A percentile compares a stretch with the other conserved stretches of the same genome.
phyloP scores from a whole-genome alignment of 2,113 vertebrate genomes.

The Tautogolabrus adspersus region DNA sequence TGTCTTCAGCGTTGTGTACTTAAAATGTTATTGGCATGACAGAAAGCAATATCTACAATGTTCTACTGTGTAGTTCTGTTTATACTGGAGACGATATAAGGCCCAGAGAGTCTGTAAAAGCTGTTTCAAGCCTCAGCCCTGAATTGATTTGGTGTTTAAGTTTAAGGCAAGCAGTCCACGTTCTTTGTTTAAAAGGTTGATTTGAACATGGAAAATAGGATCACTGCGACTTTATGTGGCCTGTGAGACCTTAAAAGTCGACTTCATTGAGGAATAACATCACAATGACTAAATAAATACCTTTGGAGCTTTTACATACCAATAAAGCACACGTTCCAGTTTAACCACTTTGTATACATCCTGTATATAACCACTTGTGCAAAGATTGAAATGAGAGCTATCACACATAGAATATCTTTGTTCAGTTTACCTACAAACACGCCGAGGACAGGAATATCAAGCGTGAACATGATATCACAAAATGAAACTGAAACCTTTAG shows the following conservation, averaged over 20 bases:
- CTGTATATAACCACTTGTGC: no score
- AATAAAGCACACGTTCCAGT: no score
- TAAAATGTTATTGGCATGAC: constrained; percentile 47
- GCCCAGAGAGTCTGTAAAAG: constrained; percentile 9
- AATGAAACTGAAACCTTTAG: no score
- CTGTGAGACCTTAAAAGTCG: background rate
- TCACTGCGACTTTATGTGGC: background rate
- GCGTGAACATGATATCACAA: no score
- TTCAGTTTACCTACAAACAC: no score
- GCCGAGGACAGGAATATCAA: no score
- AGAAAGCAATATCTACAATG: constrained; percentile 54
- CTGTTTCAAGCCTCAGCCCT: background rate
- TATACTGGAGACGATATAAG: constrained; percentile 19
- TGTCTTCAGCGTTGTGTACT: constrained; percentile 32
- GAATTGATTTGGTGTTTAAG: constrained; percentile 32
- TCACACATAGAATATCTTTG: no score
- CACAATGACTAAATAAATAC: background rate
- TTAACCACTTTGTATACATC: no score
- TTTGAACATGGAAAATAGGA: constrained; percentile 8
- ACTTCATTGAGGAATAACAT: background rate
- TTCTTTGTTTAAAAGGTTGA: background rate
- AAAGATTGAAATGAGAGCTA: no score
- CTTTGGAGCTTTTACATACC: no score
- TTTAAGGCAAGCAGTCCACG: constrained; percentile 3
- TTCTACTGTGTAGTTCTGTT: constrained; percentile 39